Evolutionary conservation across 2,888 invertebrate genomes (phyloP).

Genomic region (Drosophila meridionalis): DNA sequence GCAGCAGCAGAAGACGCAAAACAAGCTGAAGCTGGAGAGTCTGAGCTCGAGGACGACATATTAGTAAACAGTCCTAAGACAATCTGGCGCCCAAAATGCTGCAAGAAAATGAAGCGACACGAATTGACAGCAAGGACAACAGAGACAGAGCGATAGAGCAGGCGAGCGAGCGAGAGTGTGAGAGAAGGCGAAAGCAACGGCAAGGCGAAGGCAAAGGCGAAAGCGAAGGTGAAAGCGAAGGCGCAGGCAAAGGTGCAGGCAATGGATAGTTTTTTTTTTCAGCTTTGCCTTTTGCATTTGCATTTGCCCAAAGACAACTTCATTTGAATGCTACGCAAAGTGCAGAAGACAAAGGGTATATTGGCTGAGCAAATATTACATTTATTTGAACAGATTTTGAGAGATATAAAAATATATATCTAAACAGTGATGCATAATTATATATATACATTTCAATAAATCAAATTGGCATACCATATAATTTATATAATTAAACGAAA

Average conservation of each 20-base stretch:
- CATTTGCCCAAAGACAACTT: slow-evolving; percentile 45
- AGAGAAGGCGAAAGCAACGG: neutral
- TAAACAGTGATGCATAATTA: neutral
- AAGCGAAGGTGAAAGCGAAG: neutral
- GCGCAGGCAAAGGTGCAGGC: neutral
- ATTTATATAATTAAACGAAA: neutral
- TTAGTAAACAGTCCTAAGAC: slow-evolving; percentile 47
- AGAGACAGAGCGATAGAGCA: neutral
- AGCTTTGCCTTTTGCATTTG: slow-evolving; percentile 27
- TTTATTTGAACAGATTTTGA: neutral
- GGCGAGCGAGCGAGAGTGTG: neutral
- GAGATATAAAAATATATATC: neutral
- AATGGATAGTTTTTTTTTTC: slow-evolving; percentile 9
- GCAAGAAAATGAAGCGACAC: slow-evolving; percentile 62
- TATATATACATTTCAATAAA: neutral
- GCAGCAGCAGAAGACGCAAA: slow-evolving; percentile 5
- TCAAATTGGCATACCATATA: neutral
- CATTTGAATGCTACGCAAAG: slow-evolving; percentile 18
- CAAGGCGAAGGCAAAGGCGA: neutral
- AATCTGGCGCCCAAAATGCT: slow-evolving; percentile 61
- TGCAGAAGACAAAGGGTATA: neutral
- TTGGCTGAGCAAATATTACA: neutral
- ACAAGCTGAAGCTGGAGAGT: slow-evolving; percentile 17
- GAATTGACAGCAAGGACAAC: slow-evolving; percentile 43
- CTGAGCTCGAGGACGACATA: slow-evolving; percentile 27